A percentile compares a stretch with the other conserved stretches of the same genome.
Evolutionary conservation across 1,140 invertebrate species (phyloP).

Genomic region (Manduca sexta): DNA sequence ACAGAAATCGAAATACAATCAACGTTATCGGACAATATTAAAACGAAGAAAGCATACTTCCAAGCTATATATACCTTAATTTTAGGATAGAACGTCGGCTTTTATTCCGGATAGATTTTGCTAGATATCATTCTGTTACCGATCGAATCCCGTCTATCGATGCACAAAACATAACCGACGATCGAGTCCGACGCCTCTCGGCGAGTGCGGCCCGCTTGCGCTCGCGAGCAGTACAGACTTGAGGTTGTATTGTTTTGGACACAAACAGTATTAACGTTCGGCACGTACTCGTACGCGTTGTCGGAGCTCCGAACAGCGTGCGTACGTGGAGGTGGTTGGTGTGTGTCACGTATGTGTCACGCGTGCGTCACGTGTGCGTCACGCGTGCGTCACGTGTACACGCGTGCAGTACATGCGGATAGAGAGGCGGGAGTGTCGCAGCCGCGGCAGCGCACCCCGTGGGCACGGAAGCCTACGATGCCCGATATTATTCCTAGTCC

Average conservation of each 20-base stretch:
- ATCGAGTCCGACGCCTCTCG: conserved; percentile 55
- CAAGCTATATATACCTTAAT: conserved; percentile 61
- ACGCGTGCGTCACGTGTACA: not conserved
- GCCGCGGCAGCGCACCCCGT: conserved; percentile 28
- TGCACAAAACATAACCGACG: conserved; percentile 66
- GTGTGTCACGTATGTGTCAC: conserved; percentile 9
- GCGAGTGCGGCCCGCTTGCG: conserved; percentile 29
- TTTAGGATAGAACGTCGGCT: conserved; percentile 66
- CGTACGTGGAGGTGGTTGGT: conserved; percentile 64
- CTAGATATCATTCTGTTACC: conserved; percentile 65
- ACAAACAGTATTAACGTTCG: conserved; percentile 64
- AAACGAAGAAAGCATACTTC: conserved; percentile 67
- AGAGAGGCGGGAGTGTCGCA: not conserved
- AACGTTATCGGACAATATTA: conserved; percentile 68
- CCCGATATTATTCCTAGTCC: conserved; percentile 72
- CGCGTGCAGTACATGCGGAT: not conserved
- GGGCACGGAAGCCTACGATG: conserved; percentile 56
- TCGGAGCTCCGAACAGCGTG: no score
- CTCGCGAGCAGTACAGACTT: no score
- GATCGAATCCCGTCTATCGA: conserved; percentile 62
- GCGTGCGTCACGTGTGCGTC: conserved; percentile 28
- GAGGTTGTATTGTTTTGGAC: conserved; percentile 38
- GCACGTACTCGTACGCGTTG: no score
- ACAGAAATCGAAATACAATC: conserved; percentile 53
- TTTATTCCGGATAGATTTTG: conserved; percentile 72